Evolutionary conservation across 2,797 vertebrate genomes (phyloP), one percentile per base, ranked within the genome.

Genomic region (Phrynocephalus guinanensis): DNA sequence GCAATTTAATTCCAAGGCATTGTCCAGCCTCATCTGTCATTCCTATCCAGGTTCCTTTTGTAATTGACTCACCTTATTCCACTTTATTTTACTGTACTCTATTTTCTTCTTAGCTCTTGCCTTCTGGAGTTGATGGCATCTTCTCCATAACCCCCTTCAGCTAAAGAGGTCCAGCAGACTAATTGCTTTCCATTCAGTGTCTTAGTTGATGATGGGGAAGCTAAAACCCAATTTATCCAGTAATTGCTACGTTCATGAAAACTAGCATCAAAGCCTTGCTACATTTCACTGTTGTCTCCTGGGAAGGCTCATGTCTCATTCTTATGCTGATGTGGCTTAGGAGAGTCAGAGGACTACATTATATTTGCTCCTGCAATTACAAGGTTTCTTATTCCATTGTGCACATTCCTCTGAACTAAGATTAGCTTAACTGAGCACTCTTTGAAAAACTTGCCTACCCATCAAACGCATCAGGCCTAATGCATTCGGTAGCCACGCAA

Each of bases 101-200:
- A 73, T 92, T 93, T 76, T 91, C 30, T 1, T 68, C 30, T 22
- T 66, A 30, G 18, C 84, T 30, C 60, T 91, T 93, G 90, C 91
- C 90, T 93, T 89, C 94, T 90, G 26, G 93, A 94, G 92, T 91
- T 60, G 88, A 97, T 96, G 95, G 94, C 93, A 95, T 97, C 15
- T 63, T 63, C 96, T 95, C 92, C 94, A 94, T 95, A 96, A 91
- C 88, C 86, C 48, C 86, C 89, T 87, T 95, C 94, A 93, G 90
- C 91, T 94, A 93, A 96, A 92, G 91, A 96, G 94, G 93, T 93
- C 63, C 86, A 87, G 94, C 93, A 92, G 96, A 93, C 95, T 97
- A 97, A 97, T 97, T 97, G 94, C 95, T 96, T 96, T 97, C 93
- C 94, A 93, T 96, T 96, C 95, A 91, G 94, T 96, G 85, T 96